A percentile compares a stretch with the other conserved stretches of the same genome.
Conservation (phyloP, 2,888 invertebrate species). For the Tribolium freemani region DNA sequence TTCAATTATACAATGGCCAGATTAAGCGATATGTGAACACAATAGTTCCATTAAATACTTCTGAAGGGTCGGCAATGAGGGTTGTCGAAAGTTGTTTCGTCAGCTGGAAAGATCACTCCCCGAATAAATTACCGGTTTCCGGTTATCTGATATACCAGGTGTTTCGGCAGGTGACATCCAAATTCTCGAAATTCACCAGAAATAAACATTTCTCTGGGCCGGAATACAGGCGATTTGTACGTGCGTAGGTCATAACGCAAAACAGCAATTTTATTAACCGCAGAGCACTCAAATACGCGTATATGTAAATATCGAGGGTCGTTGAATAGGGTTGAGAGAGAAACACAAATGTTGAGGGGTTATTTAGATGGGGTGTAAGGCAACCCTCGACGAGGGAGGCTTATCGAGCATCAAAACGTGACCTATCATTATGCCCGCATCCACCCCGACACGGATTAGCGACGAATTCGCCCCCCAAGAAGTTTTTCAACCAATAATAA, state of each 20-base stretch:
- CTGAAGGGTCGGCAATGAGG: constrained; percentile 42
- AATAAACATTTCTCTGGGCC: constrained; percentile 60
- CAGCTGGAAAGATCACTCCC: constrained; percentile 52
- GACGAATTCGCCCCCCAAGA: constrained; percentile 9
- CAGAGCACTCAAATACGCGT: constrained; percentile 48
- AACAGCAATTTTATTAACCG: constrained; percentile 53
- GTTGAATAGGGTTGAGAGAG: constrained; percentile 38
- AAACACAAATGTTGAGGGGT: constrained; percentile 45
- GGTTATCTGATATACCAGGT: constrained; percentile 57
- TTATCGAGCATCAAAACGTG: constrained; percentile 62
- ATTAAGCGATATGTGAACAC: constrained; percentile 58
- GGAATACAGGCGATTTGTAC: constrained; percentile 60
- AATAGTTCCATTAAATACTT: constrained; percentile 58
- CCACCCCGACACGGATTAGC: constrained; percentile 37
- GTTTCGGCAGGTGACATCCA: constrained; percentile 53
- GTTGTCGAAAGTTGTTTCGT: constrained; percentile 47
- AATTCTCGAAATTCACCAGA: constrained; percentile 49
- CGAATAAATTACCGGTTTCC: constrained; percentile 56
- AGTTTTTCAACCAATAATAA: constrained; percentile 9
- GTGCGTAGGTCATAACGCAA: constrained; percentile 51
- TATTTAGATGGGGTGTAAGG: constrained; percentile 53
- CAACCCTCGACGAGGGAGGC: constrained; percentile 55
- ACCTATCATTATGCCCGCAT: constrained; percentile 58
- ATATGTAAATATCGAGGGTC: constrained; percentile 49
- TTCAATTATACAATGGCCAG: constrained; percentile 58